A percentile compares a stretch with the other conserved stretches of the same genome.
Conservation (phyloP, 2,888 invertebrate species). For the Parasteatoda lunata region DNA sequence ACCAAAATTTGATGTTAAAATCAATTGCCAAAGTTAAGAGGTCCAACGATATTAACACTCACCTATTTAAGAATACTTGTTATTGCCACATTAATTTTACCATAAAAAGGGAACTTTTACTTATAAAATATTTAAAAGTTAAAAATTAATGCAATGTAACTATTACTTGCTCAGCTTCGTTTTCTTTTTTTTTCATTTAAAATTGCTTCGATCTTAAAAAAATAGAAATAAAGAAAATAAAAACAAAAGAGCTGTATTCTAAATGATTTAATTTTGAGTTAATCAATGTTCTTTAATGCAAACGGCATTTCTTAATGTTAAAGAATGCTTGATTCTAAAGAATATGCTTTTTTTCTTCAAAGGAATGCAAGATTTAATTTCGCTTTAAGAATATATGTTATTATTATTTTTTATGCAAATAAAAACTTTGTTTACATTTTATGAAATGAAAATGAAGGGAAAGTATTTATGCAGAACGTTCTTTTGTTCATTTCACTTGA, state of each 20-base stretch:
- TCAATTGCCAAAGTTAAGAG: no score
- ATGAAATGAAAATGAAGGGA: constrained; percentile 2
- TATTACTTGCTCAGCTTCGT: no score
- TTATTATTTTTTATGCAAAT: constrained; percentile 14
- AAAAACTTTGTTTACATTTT: constrained; percentile 20
- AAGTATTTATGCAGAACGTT: constrained; percentile 4
- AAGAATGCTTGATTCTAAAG: constrained; percentile 22
- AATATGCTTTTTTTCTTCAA: neutral
- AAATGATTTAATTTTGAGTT: constrained; percentile 44
- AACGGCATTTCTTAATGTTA: constrained; percentile 13
- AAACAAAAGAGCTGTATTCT: constrained; percentile 14
- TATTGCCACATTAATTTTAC: no score
- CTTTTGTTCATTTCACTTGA: constrained; percentile 10
- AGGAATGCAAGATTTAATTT: constrained; percentile 42
- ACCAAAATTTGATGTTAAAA: no score
- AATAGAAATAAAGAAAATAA: neutral
- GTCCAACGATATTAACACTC: no score
- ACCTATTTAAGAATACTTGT: no score
- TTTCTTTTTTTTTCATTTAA: neutral
- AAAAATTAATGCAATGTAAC: no score
- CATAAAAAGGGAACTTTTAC: no score
- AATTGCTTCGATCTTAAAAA: neutral
- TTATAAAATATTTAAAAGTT: no score
- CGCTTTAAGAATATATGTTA: constrained; percentile 21
- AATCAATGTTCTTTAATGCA: constrained; percentile 35